These are phyloP conservation scores for Nymphalis polychloros DNA, from an alignment of 2,888 invertebrate genomes.

Conservation along the genomic window DNA sequence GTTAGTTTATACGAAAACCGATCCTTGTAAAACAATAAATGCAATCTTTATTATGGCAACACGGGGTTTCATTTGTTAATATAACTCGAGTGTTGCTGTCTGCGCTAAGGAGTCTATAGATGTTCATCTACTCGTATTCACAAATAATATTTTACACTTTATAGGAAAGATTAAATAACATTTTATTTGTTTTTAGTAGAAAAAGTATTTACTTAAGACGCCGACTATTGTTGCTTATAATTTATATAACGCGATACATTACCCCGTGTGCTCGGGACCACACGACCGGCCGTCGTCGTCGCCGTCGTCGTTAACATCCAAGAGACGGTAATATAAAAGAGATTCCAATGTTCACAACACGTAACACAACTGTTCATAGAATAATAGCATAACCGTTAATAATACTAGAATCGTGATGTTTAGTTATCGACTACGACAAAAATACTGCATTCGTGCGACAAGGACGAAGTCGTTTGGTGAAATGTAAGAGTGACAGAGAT, in stretches of 20 bases:
- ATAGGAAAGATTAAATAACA: too few relatives aligned
- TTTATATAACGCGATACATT: background rate
- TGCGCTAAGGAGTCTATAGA: background rate
- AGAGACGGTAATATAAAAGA: background rate
- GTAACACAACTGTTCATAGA: slow-evolving; percentile 2
- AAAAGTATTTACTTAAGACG: too few relatives aligned
- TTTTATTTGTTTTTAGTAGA: too few relatives aligned
- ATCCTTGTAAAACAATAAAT: background rate
- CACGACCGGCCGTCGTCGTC: too few relatives aligned
- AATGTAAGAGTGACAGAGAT: background rate
- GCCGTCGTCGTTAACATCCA: too few relatives aligned
- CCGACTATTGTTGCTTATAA: background rate
- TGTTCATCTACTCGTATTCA: too few relatives aligned
- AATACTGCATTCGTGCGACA: slow-evolving; percentile 1
- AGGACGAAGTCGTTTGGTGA: background rate
- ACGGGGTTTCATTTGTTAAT: background rate
- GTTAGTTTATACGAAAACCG: background rate
- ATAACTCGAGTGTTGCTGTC: background rate
- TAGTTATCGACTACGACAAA: background rate
- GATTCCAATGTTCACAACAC: slow-evolving; percentile 20
- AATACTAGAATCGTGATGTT: slow-evolving; percentile 24
- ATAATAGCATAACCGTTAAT: slow-evolving; percentile 19
- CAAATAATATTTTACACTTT: too few relatives aligned
- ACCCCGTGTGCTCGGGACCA: too few relatives aligned
- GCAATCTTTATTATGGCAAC: background rate